Conservation (phyloP, 2,797 vertebrate species). For the Varecia variegata region DNA sequence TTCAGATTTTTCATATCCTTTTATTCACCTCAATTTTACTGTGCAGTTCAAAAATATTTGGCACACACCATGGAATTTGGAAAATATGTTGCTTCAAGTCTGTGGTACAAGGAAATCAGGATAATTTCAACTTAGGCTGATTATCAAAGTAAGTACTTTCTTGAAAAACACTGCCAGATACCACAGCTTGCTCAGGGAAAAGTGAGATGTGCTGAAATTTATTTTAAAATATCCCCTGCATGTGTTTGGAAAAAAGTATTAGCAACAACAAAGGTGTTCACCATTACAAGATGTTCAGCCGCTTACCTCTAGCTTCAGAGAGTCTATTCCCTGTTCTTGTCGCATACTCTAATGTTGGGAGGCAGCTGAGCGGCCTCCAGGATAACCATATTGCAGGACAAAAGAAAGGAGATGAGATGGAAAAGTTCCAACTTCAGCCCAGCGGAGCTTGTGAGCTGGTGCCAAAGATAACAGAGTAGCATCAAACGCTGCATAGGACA, state of each 20-base stretch:
- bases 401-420: constrained; percentile 48
- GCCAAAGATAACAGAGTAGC: constrained; percentile 66
- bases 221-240: not conserved
- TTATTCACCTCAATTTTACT: constrained; percentile 28
- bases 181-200: not conserved
- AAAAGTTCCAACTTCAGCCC: constrained; percentile 47
- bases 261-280: not conserved
- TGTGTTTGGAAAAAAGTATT: not conserved
- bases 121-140: constrained; percentile 37
- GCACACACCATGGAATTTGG: not conserved
- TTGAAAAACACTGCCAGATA: constrained; percentile 28
- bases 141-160: constrained; percentile 51
- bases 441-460: constrained; percentile 11
- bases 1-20: constrained; percentile 12
- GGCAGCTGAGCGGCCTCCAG: constrained; percentile 40
- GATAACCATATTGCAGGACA: constrained; percentile 40
- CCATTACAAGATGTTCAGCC: not conserved
- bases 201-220: not conserved
- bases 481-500: constrained; percentile 31
- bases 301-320: constrained; percentile 23
- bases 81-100: not conserved
- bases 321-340: not conserved
- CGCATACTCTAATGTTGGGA: not conserved
- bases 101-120: not conserved
- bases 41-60: not conserved